phyloP scores from a whole-genome alignment of 1,140 invertebrate genomes.

The Bombus sylvicola region DNA sequence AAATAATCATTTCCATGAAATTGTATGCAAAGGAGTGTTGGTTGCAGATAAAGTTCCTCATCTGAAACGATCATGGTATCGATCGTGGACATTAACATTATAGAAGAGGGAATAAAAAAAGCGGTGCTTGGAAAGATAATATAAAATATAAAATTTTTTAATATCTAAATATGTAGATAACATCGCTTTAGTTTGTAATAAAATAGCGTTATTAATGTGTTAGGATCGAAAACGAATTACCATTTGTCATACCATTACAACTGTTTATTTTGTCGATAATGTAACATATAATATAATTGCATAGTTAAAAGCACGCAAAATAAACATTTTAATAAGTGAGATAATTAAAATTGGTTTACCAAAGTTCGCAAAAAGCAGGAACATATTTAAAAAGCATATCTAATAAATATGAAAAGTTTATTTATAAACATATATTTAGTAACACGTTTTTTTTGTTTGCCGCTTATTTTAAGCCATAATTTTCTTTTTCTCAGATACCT shows the following conservation, averaged over 20 bases:
- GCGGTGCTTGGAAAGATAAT: conserved; percentile 42
- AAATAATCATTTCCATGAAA: conserved; percentile 20
- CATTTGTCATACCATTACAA: conserved; percentile 22
- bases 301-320: conserved; percentile 10
- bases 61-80: conserved; percentile 40
- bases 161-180: conserved; percentile 33
- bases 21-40: conserved; percentile 30
- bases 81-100: conserved; percentile 24
- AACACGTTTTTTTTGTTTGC: conserved; percentile 71
- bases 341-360: conserved; percentile 3
- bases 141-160: conserved; percentile 35
- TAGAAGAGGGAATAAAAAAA: conserved; percentile 34
- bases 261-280: conserved; percentile 29
- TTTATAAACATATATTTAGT: conserved; percentile 74
- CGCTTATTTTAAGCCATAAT: conserved; percentile 65
- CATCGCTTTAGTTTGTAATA: conserved; percentile 26
- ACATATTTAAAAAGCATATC: conserved; percentile 46
- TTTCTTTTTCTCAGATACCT: background rate
- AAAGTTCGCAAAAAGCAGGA: conserved; percentile 23
- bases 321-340: conserved; percentile 17
- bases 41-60: conserved; percentile 41
- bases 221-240: conserved; percentile 32
- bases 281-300: conserved; percentile 27
- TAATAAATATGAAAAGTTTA: conserved; percentile 71
- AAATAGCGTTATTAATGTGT: conserved; percentile 21